Evolutionary conservation across 2,797 vertebrate genomes (phyloP), one percentile per base, ranked within the genome.

Genomic region (Pseudotriccus pelzelni): DNA sequence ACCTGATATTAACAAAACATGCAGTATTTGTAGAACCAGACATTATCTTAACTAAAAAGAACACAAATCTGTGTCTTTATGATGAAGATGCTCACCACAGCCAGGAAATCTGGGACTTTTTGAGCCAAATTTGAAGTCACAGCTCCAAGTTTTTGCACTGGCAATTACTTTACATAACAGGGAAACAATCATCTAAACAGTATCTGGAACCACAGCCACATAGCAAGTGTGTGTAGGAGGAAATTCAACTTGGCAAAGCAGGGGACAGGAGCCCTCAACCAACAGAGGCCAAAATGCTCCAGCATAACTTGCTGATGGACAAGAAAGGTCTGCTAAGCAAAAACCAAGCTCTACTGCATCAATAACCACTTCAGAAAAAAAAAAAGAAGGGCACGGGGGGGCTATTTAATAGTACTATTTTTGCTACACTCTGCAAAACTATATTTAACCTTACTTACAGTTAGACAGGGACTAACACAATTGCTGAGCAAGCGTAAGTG

Each of bases 391-490:
- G 24, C 46, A 49, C 6, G 5, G 6, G 4, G 24, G 32, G 23
- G 50, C 62, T 4, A 6, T 69, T 86, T 81, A 39, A 83, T 12
- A 14, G 10, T 20, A 83, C 5, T 10, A 47, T 87, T 95, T 93
- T 73, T 88, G 83, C 91, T 94, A 39, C 93, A 88, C 59, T 41
- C 80, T 63, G 80, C 63, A 84, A 73, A 90, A 76, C 69, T 88
- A 59, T 73, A 78, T 90, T 94, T 94, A 86, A 88, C 70, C 30
- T 90, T 62, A 64, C 68, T 88, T 76, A 64, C 12, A 88, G 73
- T 76, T 66, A 94, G 76, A 49, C 39, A 81, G 43, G 28, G 50
- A 78, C 64, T 84, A 85, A 58, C 1, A 1, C 23, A 73, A 50
- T 9, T 90, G 93, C 95, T 90, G 83, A 86, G 67, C 85, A 84